Percentiles rank a stretch among this genome's conserved stretches.
Conservation (phyloP, 2,113 vertebrate genomes). For the human (Homo sapiens) region DNA sequence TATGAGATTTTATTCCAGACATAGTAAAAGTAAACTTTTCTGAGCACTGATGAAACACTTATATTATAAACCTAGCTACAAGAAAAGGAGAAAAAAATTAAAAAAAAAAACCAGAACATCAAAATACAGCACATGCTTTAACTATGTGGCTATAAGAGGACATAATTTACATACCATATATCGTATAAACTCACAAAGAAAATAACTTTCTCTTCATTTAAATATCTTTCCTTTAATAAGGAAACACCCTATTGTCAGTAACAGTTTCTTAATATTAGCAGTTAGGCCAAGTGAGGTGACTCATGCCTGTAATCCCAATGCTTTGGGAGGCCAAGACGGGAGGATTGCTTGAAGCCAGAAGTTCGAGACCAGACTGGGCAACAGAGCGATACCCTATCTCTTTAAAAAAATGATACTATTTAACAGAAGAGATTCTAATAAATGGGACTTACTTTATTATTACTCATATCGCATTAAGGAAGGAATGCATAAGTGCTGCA, state of each 20-base stretch:
- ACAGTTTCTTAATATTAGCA: conserved; percentile 36
- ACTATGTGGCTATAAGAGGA: conserved; percentile 49
- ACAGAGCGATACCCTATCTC: too few relatives aligned
- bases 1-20: conserved; percentile 21
- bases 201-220: not conserved
- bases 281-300: not conserved
- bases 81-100: conserved; percentile 44
- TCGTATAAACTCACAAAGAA: conserved; percentile 34
- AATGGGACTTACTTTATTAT: not conserved
- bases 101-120: conserved; percentile 38
- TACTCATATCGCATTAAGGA: not conserved
- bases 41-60: conserved; percentile 60
- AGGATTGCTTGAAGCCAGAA: too few relatives aligned
- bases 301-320: too few relatives aligned
- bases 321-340: too few relatives aligned
- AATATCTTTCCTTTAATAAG: conserved; percentile 28
- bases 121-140: conserved; percentile 68
- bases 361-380: too few relatives aligned
- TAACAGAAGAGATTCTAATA: not conserved
- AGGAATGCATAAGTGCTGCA: not conserved
- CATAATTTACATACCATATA: conserved; percentile 69
- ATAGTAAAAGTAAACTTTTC: conserved; percentile 15
- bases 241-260: not conserved
- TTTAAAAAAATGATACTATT: not conserved
- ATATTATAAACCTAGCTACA: conserved; percentile 51